Conservation (phyloP, 2,797 vertebrate genomes). For the Spinus pinus region DNA sequence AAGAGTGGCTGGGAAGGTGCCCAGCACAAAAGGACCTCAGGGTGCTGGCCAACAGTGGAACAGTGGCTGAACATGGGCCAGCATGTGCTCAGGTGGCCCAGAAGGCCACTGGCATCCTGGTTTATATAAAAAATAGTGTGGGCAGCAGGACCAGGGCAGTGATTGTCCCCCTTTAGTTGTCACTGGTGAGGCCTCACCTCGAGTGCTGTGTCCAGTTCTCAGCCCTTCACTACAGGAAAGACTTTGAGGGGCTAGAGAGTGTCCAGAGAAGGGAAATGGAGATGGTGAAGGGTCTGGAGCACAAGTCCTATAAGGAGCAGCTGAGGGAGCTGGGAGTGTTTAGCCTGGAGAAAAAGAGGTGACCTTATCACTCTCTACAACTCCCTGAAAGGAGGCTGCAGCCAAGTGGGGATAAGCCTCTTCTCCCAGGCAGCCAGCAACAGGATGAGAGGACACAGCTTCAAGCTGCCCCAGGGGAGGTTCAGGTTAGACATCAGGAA, state of each 20-base stretch:
- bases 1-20: not conserved
- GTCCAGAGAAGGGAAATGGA: not conserved
- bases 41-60: not conserved
- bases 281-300: not conserved
- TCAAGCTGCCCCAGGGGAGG: not conserved
- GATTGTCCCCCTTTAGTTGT: too few species aligned
- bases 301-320: accelerated
- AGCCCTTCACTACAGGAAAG: accelerated
- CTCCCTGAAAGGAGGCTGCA: not conserved
- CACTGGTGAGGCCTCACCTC: accelerated
- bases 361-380: not conserved
- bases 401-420: not conserved
- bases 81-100: not conserved
- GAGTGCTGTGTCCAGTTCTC: accelerated
- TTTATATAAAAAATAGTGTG: not conserved
- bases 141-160: not conserved
- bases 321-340: not conserved
- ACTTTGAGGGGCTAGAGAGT: accelerated
- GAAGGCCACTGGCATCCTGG: not conserved
- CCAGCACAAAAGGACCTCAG: accelerated
- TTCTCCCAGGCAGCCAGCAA: not conserved
- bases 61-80: not conserved
- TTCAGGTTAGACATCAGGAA: not conserved
- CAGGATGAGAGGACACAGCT: not conserved
- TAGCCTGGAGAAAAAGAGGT: not conserved